These are phyloP conservation scores for Drosophila ironensis DNA, from an alignment of 1,140 invertebrate genomes.

Conservation along the genomic window DNA sequence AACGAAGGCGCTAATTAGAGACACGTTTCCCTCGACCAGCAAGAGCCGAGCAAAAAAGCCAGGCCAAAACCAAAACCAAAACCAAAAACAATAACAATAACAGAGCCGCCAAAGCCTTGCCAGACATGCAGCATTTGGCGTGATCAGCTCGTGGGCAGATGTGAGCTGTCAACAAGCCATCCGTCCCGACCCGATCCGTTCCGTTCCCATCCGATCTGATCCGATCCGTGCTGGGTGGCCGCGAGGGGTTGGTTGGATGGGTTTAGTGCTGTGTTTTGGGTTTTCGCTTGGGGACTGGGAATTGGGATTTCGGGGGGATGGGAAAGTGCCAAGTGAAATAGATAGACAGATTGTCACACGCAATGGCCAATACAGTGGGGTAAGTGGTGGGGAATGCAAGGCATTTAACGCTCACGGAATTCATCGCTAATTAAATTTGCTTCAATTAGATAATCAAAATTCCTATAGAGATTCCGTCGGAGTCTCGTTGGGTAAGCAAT, in stretches of 20 bases:
- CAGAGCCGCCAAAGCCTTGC: slow-evolving; percentile 49
- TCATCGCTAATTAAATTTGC: not conserved
- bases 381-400: not conserved
- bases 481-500: too few relatives aligned
- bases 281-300: not conserved
- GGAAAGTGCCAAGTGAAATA: not conserved
- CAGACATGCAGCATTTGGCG: slow-evolving; percentile 44
- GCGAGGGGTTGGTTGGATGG: not conserved
- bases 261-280: not conserved
- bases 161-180: slow-evolving; percentile 42
- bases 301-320: not conserved
- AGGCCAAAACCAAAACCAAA: slow-evolving; percentile 26
- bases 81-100: slow-evolving; percentile 41
- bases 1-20: slow-evolving; percentile 66
- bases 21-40: slow-evolving; percentile 52
- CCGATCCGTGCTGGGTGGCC: not conserved
- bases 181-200: too few relatives aligned
- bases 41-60: too few relatives aligned
- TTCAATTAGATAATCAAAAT: not conserved
- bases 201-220: too few relatives aligned
- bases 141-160: slow-evolving; percentile 64
- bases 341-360: slow-evolving; percentile 29
- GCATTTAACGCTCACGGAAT: not conserved
- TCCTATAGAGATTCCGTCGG: not conserved
- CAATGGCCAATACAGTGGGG: slow-evolving; percentile 7